Conservation (phyloP, 92 coral and sea anemone species). For the Actinostola sp. region DNA sequence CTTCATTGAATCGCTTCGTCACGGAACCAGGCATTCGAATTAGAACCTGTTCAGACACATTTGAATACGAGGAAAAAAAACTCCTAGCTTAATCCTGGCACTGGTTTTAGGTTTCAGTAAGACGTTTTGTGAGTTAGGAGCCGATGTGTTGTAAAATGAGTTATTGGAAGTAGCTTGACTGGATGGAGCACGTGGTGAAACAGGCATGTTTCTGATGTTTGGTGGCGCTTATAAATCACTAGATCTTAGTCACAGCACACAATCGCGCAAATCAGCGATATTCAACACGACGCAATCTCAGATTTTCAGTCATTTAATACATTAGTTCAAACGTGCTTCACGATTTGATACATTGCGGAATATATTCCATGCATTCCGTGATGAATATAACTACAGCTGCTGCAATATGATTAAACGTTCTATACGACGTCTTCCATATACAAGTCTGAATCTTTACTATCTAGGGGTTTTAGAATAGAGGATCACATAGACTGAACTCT, state of each 20-base stretch:
- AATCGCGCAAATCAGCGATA: background rate
- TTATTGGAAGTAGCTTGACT: background rate
- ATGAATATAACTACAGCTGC: background rate
- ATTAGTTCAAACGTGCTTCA: constrained; percentile 5
- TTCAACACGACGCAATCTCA: constrained; percentile 17
- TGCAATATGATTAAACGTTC: background rate
- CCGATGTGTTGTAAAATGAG: too few species aligned
- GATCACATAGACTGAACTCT: background rate
- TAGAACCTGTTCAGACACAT: constrained; percentile 8
- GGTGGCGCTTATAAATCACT: constrained; percentile 6
- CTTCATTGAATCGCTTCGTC: constrained; percentile 8
- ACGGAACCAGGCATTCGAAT: background rate
- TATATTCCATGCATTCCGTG: background rate
- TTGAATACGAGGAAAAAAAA: background rate
- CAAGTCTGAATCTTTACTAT: background rate
- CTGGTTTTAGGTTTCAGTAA: background rate
- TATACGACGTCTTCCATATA: background rate
- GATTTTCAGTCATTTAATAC: constrained; percentile 4
- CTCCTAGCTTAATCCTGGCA: background rate
- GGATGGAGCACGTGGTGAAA: constrained; percentile 3
- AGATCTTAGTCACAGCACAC: background rate
- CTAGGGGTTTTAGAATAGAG: background rate
- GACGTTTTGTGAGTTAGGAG: background rate
- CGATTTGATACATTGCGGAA: constrained; percentile 21
- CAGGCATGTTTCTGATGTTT: too few species aligned